Percentiles rank a stretch among this genome's conserved stretches.
These are phyloP conservation scores for Zygothrica quintamaculata DNA, from an alignment of 2,888 invertebrate species.

Conservation along the genomic window DNA sequence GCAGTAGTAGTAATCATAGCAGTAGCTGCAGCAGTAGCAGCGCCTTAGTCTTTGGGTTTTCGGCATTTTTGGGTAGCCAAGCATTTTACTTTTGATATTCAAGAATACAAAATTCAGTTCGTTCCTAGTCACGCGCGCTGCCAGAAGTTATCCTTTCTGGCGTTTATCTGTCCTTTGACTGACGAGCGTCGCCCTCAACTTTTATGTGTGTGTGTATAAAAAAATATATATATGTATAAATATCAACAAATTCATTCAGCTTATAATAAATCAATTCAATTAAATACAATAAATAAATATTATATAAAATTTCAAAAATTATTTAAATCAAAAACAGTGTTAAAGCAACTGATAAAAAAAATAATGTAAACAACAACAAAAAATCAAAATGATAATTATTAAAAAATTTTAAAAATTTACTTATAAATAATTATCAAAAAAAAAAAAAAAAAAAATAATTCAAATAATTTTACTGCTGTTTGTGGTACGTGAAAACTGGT, in stretches of 20 bases:
- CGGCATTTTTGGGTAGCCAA: constrained; percentile 60
- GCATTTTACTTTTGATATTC: constrained; percentile 71
- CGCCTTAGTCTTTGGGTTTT: constrained; percentile 74
- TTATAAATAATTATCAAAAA: constrained; percentile 17
- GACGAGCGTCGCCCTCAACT: constrained; percentile 70
- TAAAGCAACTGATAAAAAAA: constrained; percentile 5
- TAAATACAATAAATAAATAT: constrained; percentile 19
- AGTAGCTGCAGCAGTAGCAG: constrained; percentile 55
- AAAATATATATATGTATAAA: too few relatives aligned
- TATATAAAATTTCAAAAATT: too few relatives aligned
- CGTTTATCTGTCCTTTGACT: constrained; percentile 67
- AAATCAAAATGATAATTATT: too few relatives aligned
- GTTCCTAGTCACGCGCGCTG: constrained; percentile 82
- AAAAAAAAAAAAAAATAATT: constrained; percentile 17
- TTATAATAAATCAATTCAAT: constrained; percentile 28
- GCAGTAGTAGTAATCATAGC: constrained; percentile 46
- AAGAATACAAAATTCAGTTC: constrained; percentile 80
- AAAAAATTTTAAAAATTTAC: constrained; percentile 16
- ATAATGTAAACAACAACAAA: neutral
- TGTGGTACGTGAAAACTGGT: constrained; percentile 69
- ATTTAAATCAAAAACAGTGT: too few relatives aligned
- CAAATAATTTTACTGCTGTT: constrained; percentile 54
- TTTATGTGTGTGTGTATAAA: constrained; percentile 65
- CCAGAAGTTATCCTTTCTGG: constrained; percentile 77
- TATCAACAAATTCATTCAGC: constrained; percentile 57